Conservation (phyloP, 23 tunicate species). For the Trididemnum clinides region DNA sequence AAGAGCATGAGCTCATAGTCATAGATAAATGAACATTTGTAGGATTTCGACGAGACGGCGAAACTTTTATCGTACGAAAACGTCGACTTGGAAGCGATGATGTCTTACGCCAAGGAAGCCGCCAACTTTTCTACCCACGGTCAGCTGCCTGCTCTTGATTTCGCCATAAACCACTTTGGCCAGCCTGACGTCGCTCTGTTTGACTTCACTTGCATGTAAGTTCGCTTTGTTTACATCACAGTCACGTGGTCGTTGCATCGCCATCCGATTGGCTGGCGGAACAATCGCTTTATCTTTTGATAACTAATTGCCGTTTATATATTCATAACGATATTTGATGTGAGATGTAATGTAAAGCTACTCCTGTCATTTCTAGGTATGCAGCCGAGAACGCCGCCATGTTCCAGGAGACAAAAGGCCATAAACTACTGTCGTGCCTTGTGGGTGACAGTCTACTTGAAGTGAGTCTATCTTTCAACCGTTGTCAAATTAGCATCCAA, state of each 20-base stretch:
- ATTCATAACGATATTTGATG: not conserved
- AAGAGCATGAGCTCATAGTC: not conserved
- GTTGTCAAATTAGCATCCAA: no score
- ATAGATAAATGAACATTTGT: not conserved
- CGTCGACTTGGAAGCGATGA: slow-evolving; percentile 70
- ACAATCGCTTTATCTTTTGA: no score
- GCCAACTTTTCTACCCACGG: slow-evolving; percentile 89
- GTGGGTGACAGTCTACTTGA: slow-evolving; percentile 96
- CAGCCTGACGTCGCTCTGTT: slow-evolving; percentile 91
- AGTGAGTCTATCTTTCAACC: slow-evolving; percentile 14
- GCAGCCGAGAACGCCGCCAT: slow-evolving; percentile 80
- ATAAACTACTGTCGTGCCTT: slow-evolving; percentile 66
- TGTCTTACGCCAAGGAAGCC: slow-evolving; percentile 72
- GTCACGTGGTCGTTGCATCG: not conserved
- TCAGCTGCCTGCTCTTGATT: slow-evolving; percentile 79
- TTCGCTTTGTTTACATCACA: no score
- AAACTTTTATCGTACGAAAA: slow-evolving; percentile 55
- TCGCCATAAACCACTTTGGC: slow-evolving; percentile 86
- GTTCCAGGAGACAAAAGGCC: slow-evolving; percentile 62
- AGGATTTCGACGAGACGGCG: slow-evolving; percentile 69
- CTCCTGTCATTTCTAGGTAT: slow-evolving; percentile 31
- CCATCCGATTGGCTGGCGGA: no score
- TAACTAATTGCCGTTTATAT: no score
- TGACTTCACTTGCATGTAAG: slow-evolving; percentile 97
- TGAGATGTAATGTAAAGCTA: not conserved